Conservation (phyloP, 2,797 vertebrate species). For the Lophotriccus pileatus region DNA sequence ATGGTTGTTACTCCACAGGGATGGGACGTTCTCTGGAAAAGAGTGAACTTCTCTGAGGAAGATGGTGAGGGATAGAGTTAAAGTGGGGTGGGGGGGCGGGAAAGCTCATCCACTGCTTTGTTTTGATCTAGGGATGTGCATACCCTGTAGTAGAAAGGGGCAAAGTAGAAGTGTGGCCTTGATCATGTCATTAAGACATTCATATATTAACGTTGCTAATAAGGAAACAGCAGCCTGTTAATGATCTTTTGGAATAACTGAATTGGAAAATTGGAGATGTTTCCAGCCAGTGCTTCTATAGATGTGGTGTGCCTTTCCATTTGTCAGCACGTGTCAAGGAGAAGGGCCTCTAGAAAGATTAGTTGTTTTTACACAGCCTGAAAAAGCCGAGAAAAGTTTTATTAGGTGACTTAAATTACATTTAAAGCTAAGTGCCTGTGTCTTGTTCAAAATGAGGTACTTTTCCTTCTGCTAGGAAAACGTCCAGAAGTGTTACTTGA, state of each 20-base stretch:
- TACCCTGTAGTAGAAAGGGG: background rate
- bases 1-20: background rate
- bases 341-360: background rate
- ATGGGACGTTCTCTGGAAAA: background rate
- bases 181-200: background rate
- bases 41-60: background rate
- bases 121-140: background rate
- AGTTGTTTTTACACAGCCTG: background rate
- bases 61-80: background rate
- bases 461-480: background rate
- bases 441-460: background rate
- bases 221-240: background rate
- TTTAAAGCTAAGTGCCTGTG: background rate
- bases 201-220: background rate
- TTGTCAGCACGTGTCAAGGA: background rate
- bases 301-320: background rate
- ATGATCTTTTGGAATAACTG: background rate
- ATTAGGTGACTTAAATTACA: background rate
- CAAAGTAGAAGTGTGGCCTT: background rate
- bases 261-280: background rate
- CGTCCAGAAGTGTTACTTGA: background rate
- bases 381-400: background rate
- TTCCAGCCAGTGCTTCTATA: background rate
- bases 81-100: accelerated
- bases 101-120: background rate